Evolutionary conservation across 2,888 invertebrate genomes (phyloP).

Genomic region (Pachymerium ferrugineum): DNA sequence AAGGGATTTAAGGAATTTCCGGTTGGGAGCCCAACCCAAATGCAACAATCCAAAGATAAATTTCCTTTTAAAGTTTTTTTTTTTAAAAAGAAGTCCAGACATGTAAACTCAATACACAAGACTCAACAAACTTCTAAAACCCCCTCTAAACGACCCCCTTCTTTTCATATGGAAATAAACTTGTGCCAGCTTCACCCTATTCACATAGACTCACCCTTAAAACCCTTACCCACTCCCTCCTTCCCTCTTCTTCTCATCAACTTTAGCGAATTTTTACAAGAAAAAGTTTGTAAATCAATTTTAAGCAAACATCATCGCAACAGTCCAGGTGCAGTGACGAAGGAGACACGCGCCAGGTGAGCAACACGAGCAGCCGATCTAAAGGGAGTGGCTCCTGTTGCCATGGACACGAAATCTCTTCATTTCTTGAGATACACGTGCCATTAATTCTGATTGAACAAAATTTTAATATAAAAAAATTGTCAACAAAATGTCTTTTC

Average conservation of each 20-base stretch:
- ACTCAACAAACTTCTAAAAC: too few species aligned
- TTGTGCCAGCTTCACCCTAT: not conserved
- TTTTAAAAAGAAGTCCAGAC: not conserved
- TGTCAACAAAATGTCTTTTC: too few species aligned
- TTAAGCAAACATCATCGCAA: too few species aligned
- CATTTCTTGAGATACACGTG: too few species aligned
- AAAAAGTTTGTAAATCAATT: too few species aligned
- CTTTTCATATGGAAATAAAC: not conserved
- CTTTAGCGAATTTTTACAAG: too few species aligned
- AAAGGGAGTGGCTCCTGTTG: not conserved
- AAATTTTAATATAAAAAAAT: too few species aligned
- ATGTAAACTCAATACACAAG: too few species aligned
- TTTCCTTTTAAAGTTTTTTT: not conserved
- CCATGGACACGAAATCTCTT: not conserved
- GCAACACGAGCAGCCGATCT: not conserved
- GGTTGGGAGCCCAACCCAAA: not conserved
- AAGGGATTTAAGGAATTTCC: not conserved
- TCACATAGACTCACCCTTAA: not conserved
- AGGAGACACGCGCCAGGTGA: constrained; percentile 13
- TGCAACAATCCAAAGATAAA: not conserved
- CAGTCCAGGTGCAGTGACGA: constrained; percentile 1
- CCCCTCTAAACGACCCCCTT: too few species aligned
- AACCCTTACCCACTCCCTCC: not conserved
- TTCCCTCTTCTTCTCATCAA: too few species aligned
- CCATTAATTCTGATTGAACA: too few species aligned